phyloP scores from a whole-genome alignment of 2,888 invertebrate genomes.

The Dione vanillae region DNA sequence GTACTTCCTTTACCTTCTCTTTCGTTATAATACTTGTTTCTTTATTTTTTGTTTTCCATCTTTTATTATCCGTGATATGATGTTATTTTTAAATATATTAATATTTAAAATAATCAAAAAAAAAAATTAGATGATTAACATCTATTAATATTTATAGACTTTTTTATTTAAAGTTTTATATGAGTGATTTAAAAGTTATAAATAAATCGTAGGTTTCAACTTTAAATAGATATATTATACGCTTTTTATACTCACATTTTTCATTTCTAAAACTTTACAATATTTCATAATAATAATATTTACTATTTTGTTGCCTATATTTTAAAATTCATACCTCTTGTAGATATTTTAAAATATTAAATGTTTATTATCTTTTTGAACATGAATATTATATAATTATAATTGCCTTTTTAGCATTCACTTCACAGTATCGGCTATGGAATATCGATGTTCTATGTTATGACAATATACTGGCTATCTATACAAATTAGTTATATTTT shows the following conservation, averaged over 20 bases:
- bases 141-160: too few species aligned
- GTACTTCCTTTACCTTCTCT: too few species aligned
- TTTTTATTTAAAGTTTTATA: too few species aligned
- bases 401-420: neutral
- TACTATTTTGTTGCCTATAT: neutral
- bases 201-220: too few species aligned
- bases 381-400: neutral
- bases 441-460: neutral
- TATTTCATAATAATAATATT: too few species aligned
- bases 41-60: neutral
- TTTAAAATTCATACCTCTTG: neutral
- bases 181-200: too few species aligned
- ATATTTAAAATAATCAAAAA: neutral
- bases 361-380: neutral
- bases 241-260: neutral
- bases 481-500: constrained; percentile 1
- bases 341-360: neutral
- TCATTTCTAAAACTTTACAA: neutral
- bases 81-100: neutral
- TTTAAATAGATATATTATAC: too few species aligned
- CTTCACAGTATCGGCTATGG: neutral
- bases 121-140: neutral
- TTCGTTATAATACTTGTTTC: neutral
- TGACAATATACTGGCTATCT: constrained; percentile 7
- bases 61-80: neutral